Base-by-base conservation (phyloP, 2,888 invertebrate genomes). In the Frankliniella intonsa region DNA sequence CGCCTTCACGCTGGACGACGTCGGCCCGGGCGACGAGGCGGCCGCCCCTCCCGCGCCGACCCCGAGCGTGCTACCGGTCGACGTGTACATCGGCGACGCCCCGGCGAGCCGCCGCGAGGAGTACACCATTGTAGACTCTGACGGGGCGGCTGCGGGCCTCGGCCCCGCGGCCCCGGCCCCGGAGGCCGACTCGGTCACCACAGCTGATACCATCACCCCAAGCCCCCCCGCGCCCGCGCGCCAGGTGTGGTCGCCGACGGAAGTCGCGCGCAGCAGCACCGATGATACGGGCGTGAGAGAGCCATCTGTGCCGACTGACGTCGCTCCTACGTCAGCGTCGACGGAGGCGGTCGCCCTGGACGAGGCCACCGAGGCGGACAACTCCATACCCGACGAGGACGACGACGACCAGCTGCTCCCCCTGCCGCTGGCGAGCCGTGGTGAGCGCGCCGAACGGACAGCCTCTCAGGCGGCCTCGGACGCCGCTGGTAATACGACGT, bases 1-100 rank as follows among this genome's bases (percentile, higher is more conserved):
- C 22, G 69, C n/a, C 69, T 76, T 76, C 69, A 76, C 69, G 25
- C 69, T 76, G 25, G 25, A 62, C 17, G n/a, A 55, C 55, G 55
- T 17, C 14, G 14, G 55, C 22, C 22, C 14, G 19, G 7, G 55
- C 55, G 55, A 76, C 22, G 22, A 76, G 69, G 8, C 69, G 22
- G 69, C 25, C 69, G 9, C 69, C 8, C 25, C 10, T 10, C 2
- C 22, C 69, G 22, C 69, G 25, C 69, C 69, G 3, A 11, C 69
- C 55, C 55, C 62, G 2, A 76, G 69, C 25, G 55, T 19, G 17
- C 55, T 19, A 1, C 69, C 69, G 9, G 69, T 76, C 8, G 25
- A 10, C 69, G 69, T 76, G 0, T 76, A 25, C 69, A 25, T 76
- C 0, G 25, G 25, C 69, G 25, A 76, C 22, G 22, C 8, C 22